Base-by-base conservation (phyloP, 1,140 invertebrate genomes). In the Ladona fulva region DNA sequence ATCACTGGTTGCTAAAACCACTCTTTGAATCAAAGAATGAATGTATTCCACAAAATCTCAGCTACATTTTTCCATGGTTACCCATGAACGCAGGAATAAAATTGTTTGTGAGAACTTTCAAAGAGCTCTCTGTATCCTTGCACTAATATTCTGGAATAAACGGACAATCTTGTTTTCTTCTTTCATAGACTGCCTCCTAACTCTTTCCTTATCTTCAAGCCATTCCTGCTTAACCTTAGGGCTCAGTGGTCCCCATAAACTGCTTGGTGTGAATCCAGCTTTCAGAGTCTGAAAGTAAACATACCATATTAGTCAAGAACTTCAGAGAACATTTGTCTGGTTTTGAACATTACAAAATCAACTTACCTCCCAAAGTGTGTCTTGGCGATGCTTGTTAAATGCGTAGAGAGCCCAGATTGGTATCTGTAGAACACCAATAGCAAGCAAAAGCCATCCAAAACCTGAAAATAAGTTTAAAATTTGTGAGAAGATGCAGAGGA, bases 161-260 rank as follows among this genome's bases (percentile, higher is more conserved):
- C 52, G 14, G 5, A 16, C 52, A 66, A 22, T 66, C 52, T 66
- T 66, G 52, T 22, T 66, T 22, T 66, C 52, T 25, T 77, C 79
- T 16, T 59, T 75, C 25, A 74, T 77, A 0, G 77, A 80, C 0
- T 25, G 14, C 25, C 59, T 79, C 42, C 37, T 52, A 76, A 77
- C 82, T 1, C 88, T 83, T n/a, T 84, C 82, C 80, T 88, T 89
- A 81, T 87, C 90, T 1, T 85, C 80, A 1, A 83, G 78, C 91
- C 91, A 92, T 74, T 88, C 84, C 74, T 84, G 83, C 11, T 84
- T 83, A 6, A 83, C 81, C 29, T 87, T 82, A 3, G 83, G 82
- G 81, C 88, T 85, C 0, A 82, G 83, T 0, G 92, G 92, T 1
- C 91, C 91, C 87, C 91, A 92, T 12, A 87, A 85, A 0, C 84